A percentile compares a stretch with the other conserved stretches of the same genome.
phyloP scores from a whole-genome alignment of 2,113 vertebrate species.

The Antechinus flavipes region DNA sequence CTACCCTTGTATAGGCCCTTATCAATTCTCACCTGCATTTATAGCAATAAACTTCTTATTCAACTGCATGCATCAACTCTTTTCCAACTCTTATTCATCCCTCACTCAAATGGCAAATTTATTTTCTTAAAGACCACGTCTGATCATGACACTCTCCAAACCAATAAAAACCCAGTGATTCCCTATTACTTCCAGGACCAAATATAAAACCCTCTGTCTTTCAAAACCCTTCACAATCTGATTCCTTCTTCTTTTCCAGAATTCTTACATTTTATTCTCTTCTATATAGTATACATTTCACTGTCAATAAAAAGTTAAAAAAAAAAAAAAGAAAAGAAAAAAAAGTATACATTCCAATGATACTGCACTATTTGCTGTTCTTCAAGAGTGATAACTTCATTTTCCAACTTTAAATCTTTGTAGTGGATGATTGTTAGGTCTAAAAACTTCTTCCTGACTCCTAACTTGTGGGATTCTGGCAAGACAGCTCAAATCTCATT shows the following conservation, averaged over 20 bases:
- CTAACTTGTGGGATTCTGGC: too few species aligned
- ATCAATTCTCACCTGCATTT: neutral
- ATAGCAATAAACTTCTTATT: neutral
- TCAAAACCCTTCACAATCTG: neutral
- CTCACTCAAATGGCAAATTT: neutral
- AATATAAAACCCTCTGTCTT: neutral
- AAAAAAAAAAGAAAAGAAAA: neutral
- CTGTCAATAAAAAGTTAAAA: too few species aligned
- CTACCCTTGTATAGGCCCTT: neutral
- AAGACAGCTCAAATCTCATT: too few species aligned
- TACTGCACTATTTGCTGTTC: neutral
- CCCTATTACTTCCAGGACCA: neutral
- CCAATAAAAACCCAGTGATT: neutral
- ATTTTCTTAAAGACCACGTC: neutral
- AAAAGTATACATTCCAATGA: neutral
- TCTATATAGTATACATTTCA: neutral
- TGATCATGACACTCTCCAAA: neutral
- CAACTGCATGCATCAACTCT: neutral
- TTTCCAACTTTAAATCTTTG: neutral
- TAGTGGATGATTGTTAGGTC: neutral
- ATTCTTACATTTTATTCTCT: neutral
- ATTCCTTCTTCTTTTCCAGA: neutral
- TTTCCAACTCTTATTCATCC: neutral
- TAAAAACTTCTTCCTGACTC: too few species aligned
- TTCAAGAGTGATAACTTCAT: neutral